Evolutionary conservation across 2,113 vertebrate species (phyloP).

Genomic region (Bucco capensis): DNA sequence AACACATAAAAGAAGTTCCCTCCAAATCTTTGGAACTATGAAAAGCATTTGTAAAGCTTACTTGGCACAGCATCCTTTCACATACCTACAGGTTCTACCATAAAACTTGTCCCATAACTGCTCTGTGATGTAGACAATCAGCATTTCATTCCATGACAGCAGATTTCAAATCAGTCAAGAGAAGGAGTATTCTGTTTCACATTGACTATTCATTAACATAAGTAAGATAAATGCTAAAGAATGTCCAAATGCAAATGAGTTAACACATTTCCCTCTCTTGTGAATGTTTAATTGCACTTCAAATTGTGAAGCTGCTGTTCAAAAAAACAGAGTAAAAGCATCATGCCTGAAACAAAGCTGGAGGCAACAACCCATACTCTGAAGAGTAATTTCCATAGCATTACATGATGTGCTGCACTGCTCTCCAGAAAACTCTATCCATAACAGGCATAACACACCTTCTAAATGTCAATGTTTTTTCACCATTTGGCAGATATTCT

Average conservation of each 20-base stretch:
- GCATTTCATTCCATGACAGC: neutral
- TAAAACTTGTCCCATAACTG: neutral
- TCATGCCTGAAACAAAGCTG: neutral
- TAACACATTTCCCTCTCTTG: neutral
- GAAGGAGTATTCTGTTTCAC: neutral
- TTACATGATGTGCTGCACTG: neutral
- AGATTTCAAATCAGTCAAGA: neutral
- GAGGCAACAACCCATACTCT: neutral
- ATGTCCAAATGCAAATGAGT: neutral
- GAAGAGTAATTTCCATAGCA: neutral
- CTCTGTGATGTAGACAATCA: neutral
- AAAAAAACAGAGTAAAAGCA: neutral
- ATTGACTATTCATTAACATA: neutral
- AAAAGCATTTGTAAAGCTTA: neutral
- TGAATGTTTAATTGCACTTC: neutral
- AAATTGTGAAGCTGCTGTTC: neutral
- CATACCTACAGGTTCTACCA: neutral
- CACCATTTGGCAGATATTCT: neutral
- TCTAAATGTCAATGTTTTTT: neutral
- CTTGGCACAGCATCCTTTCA: neutral
- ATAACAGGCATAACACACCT: neutral
- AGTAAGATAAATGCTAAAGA: neutral
- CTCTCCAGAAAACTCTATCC: neutral
- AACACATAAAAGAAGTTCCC: neutral
- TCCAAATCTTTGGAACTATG: neutral